Evolutionary conservation across 1,140 invertebrate species (phyloP).

Genomic region (Bombus cullumanus): DNA sequence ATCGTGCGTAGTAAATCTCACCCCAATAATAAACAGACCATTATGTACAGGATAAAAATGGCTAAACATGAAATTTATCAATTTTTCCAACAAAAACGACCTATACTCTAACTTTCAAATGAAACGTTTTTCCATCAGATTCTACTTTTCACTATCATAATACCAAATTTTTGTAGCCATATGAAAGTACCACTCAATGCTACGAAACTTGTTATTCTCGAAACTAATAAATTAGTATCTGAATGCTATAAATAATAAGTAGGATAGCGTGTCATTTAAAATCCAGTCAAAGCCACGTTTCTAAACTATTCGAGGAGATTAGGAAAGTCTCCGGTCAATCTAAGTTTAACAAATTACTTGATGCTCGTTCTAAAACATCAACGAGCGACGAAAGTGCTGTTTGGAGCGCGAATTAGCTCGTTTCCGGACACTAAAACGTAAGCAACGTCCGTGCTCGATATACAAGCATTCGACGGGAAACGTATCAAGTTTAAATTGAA

Average conservation of each 20-base stretch:
- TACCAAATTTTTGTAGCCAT: too few relatives aligned
- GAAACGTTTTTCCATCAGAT: too few relatives aligned
- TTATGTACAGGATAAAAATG: background rate
- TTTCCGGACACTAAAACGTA: background rate
- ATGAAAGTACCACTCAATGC: too few relatives aligned
- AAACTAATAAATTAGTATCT: too few relatives aligned
- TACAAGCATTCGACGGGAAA: conserved; percentile 53
- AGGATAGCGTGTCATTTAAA: too few relatives aligned
- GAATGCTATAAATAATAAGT: too few relatives aligned
- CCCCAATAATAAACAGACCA: background rate
- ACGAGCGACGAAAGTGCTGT: conserved; percentile 34
- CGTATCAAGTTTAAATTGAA: conserved; percentile 73
- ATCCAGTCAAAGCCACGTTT: too few relatives aligned
- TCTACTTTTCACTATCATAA: too few relatives aligned
- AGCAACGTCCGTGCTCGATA: conserved; percentile 6
- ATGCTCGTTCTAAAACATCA: background rate
- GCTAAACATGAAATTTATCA: background rate
- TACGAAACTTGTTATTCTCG: too few relatives aligned
- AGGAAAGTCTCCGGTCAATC: background rate
- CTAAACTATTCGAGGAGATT: too few relatives aligned
- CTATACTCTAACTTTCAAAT: too few relatives aligned
- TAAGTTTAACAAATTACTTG: background rate
- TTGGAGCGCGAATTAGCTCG: conserved; percentile 42
- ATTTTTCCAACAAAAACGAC: background rate
- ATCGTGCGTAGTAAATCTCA: background rate